These are phyloP conservation scores for Chaitophorus viminalis DNA, from an alignment of 2,888 invertebrate species.

Conservation along the genomic window DNA sequence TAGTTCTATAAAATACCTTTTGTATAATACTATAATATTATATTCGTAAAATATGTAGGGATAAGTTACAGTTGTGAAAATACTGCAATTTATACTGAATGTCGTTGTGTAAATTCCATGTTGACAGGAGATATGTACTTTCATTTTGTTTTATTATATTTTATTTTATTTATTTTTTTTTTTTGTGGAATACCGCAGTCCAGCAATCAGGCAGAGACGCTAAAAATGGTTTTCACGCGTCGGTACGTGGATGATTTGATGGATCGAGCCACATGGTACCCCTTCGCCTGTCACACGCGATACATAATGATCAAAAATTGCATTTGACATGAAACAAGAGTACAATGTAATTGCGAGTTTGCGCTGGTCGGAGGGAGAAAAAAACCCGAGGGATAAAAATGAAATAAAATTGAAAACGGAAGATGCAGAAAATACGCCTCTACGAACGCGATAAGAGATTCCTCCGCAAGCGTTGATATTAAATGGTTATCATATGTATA, in stretches of 20 bases:
- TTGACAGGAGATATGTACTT: background rate
- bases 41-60: too few species aligned
- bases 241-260: slow-evolving; percentile 45
- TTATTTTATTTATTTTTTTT: background rate
- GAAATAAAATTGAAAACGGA: slow-evolving; percentile 5
- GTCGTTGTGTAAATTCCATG: background rate
- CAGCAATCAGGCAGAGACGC: slow-evolving; percentile 4
- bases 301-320: slow-evolving; percentile 56
- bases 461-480: background rate
- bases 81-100: background rate
- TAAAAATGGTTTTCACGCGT: slow-evolving; percentile 47
- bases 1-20: too few species aligned
- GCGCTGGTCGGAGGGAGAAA: background rate
- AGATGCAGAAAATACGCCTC: background rate
- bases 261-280: slow-evolving; percentile 52
- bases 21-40: too few species aligned
- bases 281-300: slow-evolving; percentile 46
- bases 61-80: background rate
- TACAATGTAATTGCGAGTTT: slow-evolving; percentile 43
- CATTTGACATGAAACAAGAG: slow-evolving; percentile 58
- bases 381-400: background rate
- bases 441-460: background rate
- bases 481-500: background rate
- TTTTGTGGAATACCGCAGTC: background rate
- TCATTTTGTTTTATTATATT: background rate